These are phyloP conservation scores for Bubo bubo DNA, from an alignment of 2,113 vertebrate species.

Conservation along the genomic window DNA sequence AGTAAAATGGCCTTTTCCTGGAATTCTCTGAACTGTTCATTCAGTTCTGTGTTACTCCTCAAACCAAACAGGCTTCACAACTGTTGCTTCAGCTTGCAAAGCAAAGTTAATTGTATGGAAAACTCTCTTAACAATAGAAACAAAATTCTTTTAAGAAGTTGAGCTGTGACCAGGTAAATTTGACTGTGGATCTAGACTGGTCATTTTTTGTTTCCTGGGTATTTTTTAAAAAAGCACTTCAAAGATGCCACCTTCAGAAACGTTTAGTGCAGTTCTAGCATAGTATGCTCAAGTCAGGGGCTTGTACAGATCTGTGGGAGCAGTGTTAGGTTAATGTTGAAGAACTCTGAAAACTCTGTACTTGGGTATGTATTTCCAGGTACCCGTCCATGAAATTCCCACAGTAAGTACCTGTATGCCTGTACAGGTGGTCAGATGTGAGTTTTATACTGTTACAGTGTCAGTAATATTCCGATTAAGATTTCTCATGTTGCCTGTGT, in stretches of 20 bases:
- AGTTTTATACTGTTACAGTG: neutral
- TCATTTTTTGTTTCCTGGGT: neutral
- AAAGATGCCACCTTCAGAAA: neutral
- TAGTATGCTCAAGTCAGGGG: neutral
- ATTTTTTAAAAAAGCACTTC: neutral
- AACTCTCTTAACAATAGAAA: neutral
- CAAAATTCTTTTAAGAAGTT: neutral
- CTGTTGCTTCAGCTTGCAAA: neutral
- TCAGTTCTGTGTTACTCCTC: neutral
- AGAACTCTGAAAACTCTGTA: neutral
- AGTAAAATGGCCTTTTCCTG: neutral
- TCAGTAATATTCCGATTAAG: neutral
- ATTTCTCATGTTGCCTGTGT: neutral
- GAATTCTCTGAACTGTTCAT: neutral
- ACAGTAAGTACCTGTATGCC: accelerated
- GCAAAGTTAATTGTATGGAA: neutral
- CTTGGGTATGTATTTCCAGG: neutral
- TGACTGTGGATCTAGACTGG: neutral
- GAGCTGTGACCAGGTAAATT: neutral
- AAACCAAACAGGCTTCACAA: neutral
- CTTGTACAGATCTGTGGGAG: neutral
- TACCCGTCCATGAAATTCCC: neutral
- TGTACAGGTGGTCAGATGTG: neutral
- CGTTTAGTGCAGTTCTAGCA: neutral
- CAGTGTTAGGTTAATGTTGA: neutral